A percentile compares a stretch with the other conserved stretches of the same genome.
These are phyloP conservation scores for Morone chrysops DNA, from an alignment of 2,113 vertebrate genomes.

Conservation along the genomic window DNA sequence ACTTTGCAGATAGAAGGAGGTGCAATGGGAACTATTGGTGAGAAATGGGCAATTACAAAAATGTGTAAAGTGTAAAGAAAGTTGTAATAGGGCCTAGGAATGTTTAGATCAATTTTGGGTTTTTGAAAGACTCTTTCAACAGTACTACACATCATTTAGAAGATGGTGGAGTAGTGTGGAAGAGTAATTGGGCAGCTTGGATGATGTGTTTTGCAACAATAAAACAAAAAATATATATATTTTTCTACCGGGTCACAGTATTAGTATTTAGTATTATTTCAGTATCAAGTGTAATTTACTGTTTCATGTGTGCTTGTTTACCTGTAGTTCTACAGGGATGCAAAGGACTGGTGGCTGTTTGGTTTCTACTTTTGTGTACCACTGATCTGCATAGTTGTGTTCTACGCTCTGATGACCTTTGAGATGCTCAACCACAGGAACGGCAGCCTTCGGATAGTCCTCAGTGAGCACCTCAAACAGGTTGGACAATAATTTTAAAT, in stretches of 20 bases:
- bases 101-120: not conserved
- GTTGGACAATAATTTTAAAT: conserved; percentile 72
- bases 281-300: not conserved
- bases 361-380: conserved; percentile 98
- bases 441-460: conserved; percentile 93
- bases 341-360: conserved; percentile 98
- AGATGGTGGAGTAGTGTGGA: not conserved
- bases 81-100: not conserved
- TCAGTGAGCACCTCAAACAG: conserved; percentile 99
- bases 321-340: conserved; percentile 88
- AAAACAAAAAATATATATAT: no score
- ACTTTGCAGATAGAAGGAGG: not conserved
- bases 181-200: not conserved
- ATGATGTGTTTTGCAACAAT: no score
- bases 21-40: no score
- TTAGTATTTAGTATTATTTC: no score
- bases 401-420: conserved; percentile 96
- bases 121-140: not conserved
- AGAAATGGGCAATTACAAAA: not conserved
- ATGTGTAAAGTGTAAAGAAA: no score
- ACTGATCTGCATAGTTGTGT: conserved; percentile 91
- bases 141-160: not conserved
- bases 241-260: no score
- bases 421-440: conserved; percentile 98
- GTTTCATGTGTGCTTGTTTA: not conserved